phyloP scores from a whole-genome alignment of 2,113 vertebrate genomes.

The Candoia aspera region DNA sequence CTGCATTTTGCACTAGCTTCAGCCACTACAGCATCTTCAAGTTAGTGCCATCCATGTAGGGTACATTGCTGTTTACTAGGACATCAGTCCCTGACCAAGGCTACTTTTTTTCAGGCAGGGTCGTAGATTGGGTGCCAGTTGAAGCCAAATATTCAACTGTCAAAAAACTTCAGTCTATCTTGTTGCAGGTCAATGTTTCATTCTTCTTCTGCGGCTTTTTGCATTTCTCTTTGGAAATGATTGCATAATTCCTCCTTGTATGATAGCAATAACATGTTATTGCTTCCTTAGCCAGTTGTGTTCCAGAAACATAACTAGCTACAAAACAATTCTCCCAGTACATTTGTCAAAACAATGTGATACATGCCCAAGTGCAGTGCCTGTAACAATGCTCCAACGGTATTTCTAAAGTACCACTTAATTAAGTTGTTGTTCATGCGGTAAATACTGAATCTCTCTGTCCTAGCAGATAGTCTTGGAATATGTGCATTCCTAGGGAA shows the following conservation, averaged over 20 bases:
- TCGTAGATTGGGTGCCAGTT: no score
- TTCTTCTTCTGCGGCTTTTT: conserved; percentile 21
- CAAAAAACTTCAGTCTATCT: conserved; percentile 12
- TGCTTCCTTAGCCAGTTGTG: conserved; percentile 61
- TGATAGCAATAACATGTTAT: conserved; percentile 62
- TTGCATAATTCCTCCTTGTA: conserved; percentile 40
- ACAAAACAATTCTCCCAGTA: conserved; percentile 70
- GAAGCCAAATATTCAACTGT: no score
- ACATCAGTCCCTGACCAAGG: no score
- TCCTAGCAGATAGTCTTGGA: conserved; percentile 60
- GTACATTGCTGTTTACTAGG: no score
- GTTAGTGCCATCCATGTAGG: no score
- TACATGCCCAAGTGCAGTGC: conserved; percentile 66
- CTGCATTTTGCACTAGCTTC: no score
- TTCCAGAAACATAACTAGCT: conserved; percentile 68
- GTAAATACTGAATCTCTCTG: conserved; percentile 70
- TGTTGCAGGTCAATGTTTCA: conserved; percentile 39
- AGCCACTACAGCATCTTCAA: no score
- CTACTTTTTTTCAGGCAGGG: no score
- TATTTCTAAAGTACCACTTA: conserved; percentile 73
- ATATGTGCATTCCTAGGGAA: conserved; percentile 44
- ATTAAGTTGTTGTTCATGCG: conserved; percentile 76
- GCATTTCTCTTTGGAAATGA: conserved; percentile 31
- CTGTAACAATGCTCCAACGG: conserved; percentile 67
- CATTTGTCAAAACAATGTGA: conserved; percentile 72